phyloP scores from a whole-genome alignment of 2,797 vertebrate species.

The Rhinichthys osculus region DNA sequence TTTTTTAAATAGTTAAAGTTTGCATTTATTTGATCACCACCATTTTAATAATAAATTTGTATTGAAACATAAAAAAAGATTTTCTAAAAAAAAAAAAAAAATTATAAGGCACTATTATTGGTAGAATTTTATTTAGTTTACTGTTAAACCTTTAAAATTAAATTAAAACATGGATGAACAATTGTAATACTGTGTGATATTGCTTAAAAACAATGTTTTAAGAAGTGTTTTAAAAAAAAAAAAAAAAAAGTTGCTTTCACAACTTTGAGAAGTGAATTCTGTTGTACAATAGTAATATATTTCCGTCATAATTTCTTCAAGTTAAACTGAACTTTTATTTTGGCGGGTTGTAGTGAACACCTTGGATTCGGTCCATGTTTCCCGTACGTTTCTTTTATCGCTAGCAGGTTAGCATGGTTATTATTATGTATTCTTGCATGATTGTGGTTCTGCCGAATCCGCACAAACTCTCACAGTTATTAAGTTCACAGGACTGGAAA shows the following conservation, averaged over 20 bases:
- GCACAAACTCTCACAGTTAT: background rate
- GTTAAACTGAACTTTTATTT: background rate
- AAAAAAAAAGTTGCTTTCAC: background rate
- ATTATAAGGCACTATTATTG: no score
- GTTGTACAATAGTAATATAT: background rate
- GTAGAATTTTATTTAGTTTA: background rate
- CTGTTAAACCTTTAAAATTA: no score
- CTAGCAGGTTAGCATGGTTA: background rate
- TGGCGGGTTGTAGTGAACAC: background rate
- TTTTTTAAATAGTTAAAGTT: no score
- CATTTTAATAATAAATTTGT: no score
- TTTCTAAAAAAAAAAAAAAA: no score
- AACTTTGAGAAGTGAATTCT: background rate
- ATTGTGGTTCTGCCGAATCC: background rate
- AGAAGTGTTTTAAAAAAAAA: background rate
- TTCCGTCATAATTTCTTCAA: background rate
- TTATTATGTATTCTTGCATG: background rate
- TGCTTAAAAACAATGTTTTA: background rate
- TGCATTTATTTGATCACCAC: no score
- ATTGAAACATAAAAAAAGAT: no score
- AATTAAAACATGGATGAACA: background rate
- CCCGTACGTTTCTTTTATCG: background rate
- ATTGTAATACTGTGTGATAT: background rate
- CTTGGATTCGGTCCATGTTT: background rate
- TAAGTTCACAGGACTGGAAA: constrained; percentile 4